Base-by-base conservation (phyloP, 2,888 invertebrate genomes). In the Boloria selene region DNA sequence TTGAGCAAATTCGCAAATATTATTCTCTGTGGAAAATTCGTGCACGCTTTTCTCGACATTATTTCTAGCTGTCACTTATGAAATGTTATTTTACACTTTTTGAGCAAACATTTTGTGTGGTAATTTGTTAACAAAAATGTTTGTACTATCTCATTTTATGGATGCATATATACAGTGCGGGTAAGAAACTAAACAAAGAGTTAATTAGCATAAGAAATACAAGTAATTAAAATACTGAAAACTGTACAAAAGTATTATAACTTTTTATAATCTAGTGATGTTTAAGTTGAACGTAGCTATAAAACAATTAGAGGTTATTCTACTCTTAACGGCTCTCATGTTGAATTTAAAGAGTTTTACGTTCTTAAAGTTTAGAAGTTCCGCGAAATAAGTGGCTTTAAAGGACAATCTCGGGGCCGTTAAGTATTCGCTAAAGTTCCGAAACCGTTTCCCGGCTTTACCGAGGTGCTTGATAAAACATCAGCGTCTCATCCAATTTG, bases 401-500 rank as follows among this genome's bases (percentile, higher is more conserved):
- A 49, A 55, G 63, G 64, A 62, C 61, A 65, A 64, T 65, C 61
- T 54, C 38, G 61, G 49, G 44, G 44, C 60, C 49, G 60, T 64
- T 66, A 65, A 62, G 63, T 51, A 64, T 62, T 70, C 47, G 22
- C 22, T 3, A 50, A 70, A 66, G 65, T 68, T 67, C 53, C n/a
- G 18, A 26, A 67, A 63, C 59, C 65, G 65, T 61, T 67, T 54
- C 62, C 42, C 56, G 17, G 59, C 31, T 64, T 62, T 61, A 63
- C 44, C 47, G 26, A 66, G 64, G 54, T 52, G 59, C 64, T 69
- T 67, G 71, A 73, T 75, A 72, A 74, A 74, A 73, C 66, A 64
- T 64, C 70, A 70, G 70, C 72, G 72, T 74, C 75, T 73, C 65
- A 65, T 74, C 72, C 74, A 72, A 76, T 72, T 74, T 69, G 70